Evolutionary conservation across 2,113 vertebrate species (phyloP).

Genomic region (Equus quagga): DNA sequence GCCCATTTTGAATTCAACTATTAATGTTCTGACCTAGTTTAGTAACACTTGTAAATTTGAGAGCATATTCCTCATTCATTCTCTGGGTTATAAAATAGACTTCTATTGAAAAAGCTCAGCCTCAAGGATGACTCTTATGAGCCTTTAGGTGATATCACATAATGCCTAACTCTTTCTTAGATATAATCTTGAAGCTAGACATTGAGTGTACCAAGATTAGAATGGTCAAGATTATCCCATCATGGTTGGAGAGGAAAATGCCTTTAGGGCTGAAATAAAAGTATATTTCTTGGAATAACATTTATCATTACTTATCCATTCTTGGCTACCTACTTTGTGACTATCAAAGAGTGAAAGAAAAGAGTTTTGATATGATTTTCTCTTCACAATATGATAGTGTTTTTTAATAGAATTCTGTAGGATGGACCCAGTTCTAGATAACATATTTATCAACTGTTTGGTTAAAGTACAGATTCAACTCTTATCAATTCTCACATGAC

Average conservation of each 20-base stretch:
- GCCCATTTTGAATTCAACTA: neutral
- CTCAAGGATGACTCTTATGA: neutral
- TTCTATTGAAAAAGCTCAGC: neutral
- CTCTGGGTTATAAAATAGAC: constrained; percentile 29
- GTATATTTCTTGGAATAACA: neutral
- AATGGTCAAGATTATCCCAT: neutral
- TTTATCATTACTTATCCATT: neutral
- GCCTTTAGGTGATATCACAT: neutral
- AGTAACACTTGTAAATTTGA: constrained; percentile 28
- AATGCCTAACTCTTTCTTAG: constrained; percentile 27
- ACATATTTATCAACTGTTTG: constrained; percentile 25
- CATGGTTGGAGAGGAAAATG: constrained; percentile 1
- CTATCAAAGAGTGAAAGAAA: neutral
- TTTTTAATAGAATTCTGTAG: neutral
- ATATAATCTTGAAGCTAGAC: neutral
- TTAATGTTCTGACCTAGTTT: constrained; percentile 8
- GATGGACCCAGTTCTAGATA: neutral
- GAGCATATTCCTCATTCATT: constrained; percentile 8
- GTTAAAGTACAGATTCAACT: neutral
- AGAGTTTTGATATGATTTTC: neutral
- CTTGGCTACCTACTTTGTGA: neutral
- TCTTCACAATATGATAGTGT: neutral
- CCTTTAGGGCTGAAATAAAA: neutral
- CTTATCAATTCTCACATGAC: neutral
- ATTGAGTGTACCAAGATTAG: neutral